phyloP scores from a whole-genome alignment of 2,113 vertebrate species.

The Rhinolophus ferrumequinum region DNA sequence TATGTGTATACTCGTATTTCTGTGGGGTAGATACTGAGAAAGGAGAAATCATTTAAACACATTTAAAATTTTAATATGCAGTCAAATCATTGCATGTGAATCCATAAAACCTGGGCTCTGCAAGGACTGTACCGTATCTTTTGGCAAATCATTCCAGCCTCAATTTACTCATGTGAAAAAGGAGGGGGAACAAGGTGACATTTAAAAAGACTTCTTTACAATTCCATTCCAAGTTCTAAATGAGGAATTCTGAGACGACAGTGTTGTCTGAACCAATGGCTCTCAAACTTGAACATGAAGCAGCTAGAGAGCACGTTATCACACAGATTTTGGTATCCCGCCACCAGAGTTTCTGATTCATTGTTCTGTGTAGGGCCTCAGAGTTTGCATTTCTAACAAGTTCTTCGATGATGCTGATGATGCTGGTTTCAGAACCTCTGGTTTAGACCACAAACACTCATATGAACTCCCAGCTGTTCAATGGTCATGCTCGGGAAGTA shows the following conservation, averaged over 20 bases:
- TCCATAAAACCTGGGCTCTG: not conserved
- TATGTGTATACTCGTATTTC: not conserved
- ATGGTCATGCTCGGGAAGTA: not conserved
- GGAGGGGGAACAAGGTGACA: not conserved
- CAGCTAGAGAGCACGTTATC: not conserved
- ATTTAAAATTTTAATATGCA: not conserved
- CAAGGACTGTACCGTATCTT: not conserved
- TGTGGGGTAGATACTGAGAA: not conserved
- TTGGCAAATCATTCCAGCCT: not conserved
- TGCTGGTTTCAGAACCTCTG: not conserved
- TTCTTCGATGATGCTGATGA: not conserved
- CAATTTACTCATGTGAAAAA: not conserved
- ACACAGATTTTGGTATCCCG: not conserved
- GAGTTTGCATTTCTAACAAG: not conserved
- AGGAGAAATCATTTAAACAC: not conserved
- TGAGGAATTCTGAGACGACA: constrained; percentile 21
- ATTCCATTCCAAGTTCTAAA: not conserved
- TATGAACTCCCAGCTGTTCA: not conserved
- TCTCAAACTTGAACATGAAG: not conserved
- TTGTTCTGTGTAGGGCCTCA: not conserved
- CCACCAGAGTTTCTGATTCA: not conserved
- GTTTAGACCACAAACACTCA: not conserved
- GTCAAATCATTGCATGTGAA: not conserved
- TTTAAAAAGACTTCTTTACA: not conserved
- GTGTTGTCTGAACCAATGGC: not conserved